Base-by-base conservation (phyloP, 2,113 vertebrate species). In the Delphinapterus leucas region DNA sequence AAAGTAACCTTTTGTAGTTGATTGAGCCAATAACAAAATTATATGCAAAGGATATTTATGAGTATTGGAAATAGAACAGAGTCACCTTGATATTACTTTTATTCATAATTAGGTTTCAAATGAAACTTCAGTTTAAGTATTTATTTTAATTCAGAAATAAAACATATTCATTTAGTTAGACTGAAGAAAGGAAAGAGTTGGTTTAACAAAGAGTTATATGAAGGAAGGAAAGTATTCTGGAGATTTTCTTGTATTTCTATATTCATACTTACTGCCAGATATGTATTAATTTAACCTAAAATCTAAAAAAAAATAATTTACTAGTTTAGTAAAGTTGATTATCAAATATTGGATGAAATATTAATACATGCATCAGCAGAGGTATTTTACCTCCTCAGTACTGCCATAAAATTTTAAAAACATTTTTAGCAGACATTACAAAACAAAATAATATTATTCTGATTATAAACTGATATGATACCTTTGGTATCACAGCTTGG, bases 161-260 rank as follows among this genome's bases (percentile, higher is more conserved):
- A 92, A 95, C 92, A 41, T 90, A 92, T 93, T 97, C n/a, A 81
- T 77, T 91, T 90, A 65, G 33, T 81, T 67, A 83, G 41, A 38
- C 26, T 67, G 23, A 70, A 94, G 93, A 73, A 36, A 79, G 14
- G 28, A 85, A 82, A 93, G 11, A 0, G 6, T 17, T 96, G 28
- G 79, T 67, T 65, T 85, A 79, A 18, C 65, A 92, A 88, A 83
- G 0, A 0, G 2, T 86, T 96, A 81, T 33, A 63, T 2, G 0
- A 95, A 88, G 95, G 79, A 65, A 38, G 7, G 25, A 88, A 96
- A 8, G 0, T 13, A 58, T 96, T 84, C 31, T 96, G 49, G 44
- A 85, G 9, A 2, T 85, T 88, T 76, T 14, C 6, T 91, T 94
- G 2, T 18, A 61, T 58, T 93, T 53, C 36, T 93, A 83, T 38